A percentile compares a stretch with the other conserved stretches of the same genome.
Evolutionary conservation across 2,113 vertebrate species (phyloP).

Genomic region (Taxidea taxus): DNA sequence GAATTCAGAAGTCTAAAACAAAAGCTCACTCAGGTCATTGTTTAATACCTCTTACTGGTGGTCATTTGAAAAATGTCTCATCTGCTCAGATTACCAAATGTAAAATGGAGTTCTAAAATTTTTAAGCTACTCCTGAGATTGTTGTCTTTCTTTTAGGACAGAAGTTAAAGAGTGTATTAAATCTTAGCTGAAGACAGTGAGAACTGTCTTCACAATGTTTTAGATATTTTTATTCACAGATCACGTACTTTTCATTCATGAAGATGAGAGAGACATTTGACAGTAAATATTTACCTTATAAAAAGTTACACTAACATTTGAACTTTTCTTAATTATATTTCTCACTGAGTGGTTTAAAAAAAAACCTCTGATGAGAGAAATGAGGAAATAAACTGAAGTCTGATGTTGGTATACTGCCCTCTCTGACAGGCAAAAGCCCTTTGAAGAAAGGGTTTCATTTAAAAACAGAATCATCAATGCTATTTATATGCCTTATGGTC

Average conservation of each 20-base stretch:
- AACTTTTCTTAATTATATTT: slow-evolving; percentile 18
- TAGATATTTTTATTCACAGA: neutral
- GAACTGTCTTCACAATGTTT: neutral
- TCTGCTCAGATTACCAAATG: neutral
- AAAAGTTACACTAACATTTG: neutral
- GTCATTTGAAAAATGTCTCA: slow-evolving; percentile 1
- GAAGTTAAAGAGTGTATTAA: neutral
- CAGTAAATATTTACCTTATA: neutral
- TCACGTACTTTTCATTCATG: neutral
- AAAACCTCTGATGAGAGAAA: slow-evolving; percentile 15
- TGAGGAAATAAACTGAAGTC: neutral
- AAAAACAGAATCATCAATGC: slow-evolving; percentile 36
- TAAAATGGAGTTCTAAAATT: neutral
- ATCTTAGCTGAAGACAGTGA: neutral
- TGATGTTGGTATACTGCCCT: neutral
- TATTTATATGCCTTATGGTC: neutral
- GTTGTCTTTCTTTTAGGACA: neutral
- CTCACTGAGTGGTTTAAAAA: slow-evolving; percentile 27
- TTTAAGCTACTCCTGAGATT: neutral
- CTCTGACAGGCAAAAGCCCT: slow-evolving; percentile 37
- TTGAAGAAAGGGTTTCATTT: neutral
- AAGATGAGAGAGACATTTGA: neutral
- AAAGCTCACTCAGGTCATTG: neutral
- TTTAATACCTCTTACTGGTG: neutral
- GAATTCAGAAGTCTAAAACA: neutral